Base-by-base conservation (phyloP, 1,140 invertebrate genomes). In the Aricia agestis region DNA sequence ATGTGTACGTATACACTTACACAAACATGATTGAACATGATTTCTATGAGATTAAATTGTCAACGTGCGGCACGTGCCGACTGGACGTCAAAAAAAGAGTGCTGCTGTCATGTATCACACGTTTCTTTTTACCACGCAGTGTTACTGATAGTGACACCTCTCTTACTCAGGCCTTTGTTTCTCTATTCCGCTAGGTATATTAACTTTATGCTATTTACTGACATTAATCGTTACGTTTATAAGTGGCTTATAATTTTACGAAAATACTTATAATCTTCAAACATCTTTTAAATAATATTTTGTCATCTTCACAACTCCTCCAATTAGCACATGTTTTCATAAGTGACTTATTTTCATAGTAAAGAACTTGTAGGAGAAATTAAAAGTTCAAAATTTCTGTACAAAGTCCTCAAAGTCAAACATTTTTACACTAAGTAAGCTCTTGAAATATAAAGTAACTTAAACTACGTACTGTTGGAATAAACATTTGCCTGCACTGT, bases 381-480 rank as follows among this genome's bases (percentile, higher is more conserved):
- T 52, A 52, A 52, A 52, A 52, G 45, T 52, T 52, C 45, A 52
- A 13, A 52, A 52, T 52, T 52, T 52, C 6, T 52, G 45, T 52
- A 52, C 45, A 52, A 52, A 52, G 45, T 52, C 45, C 13, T 15
- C 45, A 52, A 52, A 52, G 45, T 52, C 45, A 52, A 52, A 52
- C 45, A 52, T 52, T 52, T 52, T 52, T 52, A 52, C 45, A 52
- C 45, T 52, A 52, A 52, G 45, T 52, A 52, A 52, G 45, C 45
- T 52, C 45, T 52, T 52, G 45, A 52, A 52, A 52, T 52, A 52
- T 52, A 52, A 52, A 52, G 45, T 52, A 15, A 52, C 45, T 1
- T 1, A 52, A 52, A 52, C 45, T 52, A 52, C 45, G 45, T 52
- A 52, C 45, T 1, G 45, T 52, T 52, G 9, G 45, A 52, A 52